Evolutionary conservation across 2,888 invertebrate genomes (phyloP).

Genomic region (Anthophora plumipes): DNA sequence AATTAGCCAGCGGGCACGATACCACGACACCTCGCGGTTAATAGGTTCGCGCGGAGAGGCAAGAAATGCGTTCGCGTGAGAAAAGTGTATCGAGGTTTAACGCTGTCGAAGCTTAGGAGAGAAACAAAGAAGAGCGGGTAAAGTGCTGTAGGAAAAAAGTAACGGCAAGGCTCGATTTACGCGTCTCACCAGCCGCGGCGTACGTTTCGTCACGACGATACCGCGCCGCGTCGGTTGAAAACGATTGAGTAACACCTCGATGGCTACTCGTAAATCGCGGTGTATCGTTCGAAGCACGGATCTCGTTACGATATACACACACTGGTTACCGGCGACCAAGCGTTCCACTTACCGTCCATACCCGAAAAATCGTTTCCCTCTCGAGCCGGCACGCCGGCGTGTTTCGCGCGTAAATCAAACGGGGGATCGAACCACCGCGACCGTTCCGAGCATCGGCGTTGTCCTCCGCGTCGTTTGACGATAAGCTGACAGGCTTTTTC

Average conservation of each 20-base stretch:
- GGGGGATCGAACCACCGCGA: conserved; percentile 10
- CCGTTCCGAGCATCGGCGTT: conserved; percentile 17
- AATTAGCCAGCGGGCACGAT: conserved; percentile 16
- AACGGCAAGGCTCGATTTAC: not conserved
- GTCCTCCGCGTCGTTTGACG: conserved; percentile 37
- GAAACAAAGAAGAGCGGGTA: too few species aligned
- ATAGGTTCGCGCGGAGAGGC: conserved; percentile 6
- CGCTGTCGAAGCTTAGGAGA: not conserved
- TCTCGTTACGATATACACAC: conserved; percentile 9
- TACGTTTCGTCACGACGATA: not conserved
- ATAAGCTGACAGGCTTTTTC: conserved; percentile 61
- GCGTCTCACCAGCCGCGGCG: not conserved
- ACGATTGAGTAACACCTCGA: not conserved
- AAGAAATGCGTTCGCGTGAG: conserved; percentile 13
- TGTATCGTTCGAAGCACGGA: not conserved
- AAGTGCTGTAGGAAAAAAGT: not conserved
- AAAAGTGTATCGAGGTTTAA: conserved; percentile 9
- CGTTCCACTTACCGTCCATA: conserved; percentile 26
- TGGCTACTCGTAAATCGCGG: conserved; percentile 28
- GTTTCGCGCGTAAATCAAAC: conserved; percentile 57
- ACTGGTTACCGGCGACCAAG: too few species aligned
- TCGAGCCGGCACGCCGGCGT: not conserved
- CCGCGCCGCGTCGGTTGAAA: not conserved
- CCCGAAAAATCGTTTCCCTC: conserved; percentile 23
- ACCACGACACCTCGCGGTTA: not conserved